Evolutionary conservation across 1,140 invertebrate genomes (phyloP).

Genomic region (Cecropterus lyciades): DNA sequence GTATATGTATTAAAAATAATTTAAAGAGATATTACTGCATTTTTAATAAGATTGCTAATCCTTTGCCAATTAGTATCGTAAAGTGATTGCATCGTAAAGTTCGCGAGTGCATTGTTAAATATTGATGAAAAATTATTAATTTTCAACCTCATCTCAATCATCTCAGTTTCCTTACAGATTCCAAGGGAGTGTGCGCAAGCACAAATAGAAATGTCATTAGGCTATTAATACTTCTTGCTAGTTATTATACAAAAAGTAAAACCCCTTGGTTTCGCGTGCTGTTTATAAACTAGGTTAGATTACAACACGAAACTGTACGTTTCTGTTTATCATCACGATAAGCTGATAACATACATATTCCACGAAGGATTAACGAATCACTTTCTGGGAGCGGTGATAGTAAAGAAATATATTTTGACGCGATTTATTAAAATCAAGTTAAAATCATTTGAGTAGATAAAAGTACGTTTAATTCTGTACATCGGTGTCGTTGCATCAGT

Average conservation of each 20-base stretch:
- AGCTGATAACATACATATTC: slow-evolving; percentile 61
- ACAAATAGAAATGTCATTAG: slow-evolving; percentile 61
- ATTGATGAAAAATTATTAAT: no score
- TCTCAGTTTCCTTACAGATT: slow-evolving; percentile 7
- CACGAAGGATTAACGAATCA: slow-evolving; percentile 44
- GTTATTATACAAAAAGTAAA: slow-evolving; percentile 48
- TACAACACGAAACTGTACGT: slow-evolving; percentile 45
- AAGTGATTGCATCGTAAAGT: no score
- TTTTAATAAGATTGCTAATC: no score
- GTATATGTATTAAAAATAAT: no score
- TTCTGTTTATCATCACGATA: slow-evolving; percentile 60
- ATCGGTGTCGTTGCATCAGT: slow-evolving; percentile 65
- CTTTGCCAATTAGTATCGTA: no score
- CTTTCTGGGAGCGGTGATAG: slow-evolving; percentile 48
- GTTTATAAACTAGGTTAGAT: slow-evolving; percentile 69
- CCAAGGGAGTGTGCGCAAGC: slow-evolving; percentile 32
- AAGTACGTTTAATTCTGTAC: slow-evolving; percentile 71
- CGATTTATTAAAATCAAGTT: slow-evolving; percentile 39
- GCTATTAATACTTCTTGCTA: slow-evolving; percentile 56
- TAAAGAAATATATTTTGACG: slow-evolving; percentile 33
- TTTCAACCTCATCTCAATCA: background rate
- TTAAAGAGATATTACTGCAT: no score
- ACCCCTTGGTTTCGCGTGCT: slow-evolving; percentile 43
- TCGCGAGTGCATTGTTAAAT: no score
- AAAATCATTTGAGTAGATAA: slow-evolving; percentile 52